Evolutionary conservation across 2,888 invertebrate genomes (phyloP).

Genomic region (Poecilus cupreus): DNA sequence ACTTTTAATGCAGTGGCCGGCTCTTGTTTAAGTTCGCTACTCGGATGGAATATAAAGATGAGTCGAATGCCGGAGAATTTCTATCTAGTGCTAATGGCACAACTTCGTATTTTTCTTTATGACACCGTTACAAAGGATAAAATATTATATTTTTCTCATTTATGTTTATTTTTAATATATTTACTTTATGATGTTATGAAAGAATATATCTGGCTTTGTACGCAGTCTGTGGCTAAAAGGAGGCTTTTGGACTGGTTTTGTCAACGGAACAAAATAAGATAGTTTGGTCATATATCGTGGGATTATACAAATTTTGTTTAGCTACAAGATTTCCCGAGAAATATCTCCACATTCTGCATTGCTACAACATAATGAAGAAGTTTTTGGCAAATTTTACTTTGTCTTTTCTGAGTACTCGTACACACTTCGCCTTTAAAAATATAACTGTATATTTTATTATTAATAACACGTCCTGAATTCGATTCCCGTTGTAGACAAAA

Average conservation of each 20-base stretch:
- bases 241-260: too few species aligned
- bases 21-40: slow-evolving; percentile 54
- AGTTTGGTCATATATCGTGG: too few species aligned
- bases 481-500: too few species aligned
- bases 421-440: too few species aligned
- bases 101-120: slow-evolving; percentile 53
- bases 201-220: too few species aligned
- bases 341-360: background rate
- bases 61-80: slow-evolving; percentile 18
- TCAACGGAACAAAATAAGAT: too few species aligned
- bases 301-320: background rate
- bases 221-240: too few species aligned
- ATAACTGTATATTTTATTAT: too few species aligned
- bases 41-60: slow-evolving; percentile 56
- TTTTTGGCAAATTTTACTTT: too few species aligned
- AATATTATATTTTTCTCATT: slow-evolving; percentile 51
- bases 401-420: too few species aligned
- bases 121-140: slow-evolving; percentile 51
- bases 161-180: slow-evolving; percentile 41
- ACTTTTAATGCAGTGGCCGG: slow-evolving; percentile 56
- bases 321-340: background rate
- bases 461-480: too few species aligned
- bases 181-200: background rate
- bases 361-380: background rate
- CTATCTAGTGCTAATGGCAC: slow-evolving; percentile 53